phyloP scores from a whole-genome alignment of 2,888 invertebrate genomes.

The Cylindroiulus punctatus region DNA sequence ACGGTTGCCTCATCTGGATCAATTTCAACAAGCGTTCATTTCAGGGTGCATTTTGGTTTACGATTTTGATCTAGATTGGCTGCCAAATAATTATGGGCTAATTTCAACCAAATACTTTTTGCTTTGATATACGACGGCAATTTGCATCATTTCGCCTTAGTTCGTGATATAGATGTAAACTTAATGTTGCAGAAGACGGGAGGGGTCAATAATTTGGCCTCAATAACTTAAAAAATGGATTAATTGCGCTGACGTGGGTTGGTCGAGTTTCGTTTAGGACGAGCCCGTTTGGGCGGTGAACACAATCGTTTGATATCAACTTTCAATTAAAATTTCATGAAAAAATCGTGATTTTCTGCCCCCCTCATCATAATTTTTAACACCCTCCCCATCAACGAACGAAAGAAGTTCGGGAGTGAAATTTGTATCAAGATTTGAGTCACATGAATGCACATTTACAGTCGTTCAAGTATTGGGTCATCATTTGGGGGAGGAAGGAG shows the following conservation, averaged over 20 bases:
- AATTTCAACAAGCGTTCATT: not conserved
- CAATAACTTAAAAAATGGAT: slow-evolving; percentile 37
- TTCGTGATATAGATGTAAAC: slow-evolving; percentile 11
- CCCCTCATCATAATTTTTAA: too few species aligned
- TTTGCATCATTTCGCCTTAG: not conserved
- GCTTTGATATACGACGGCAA: not conserved
- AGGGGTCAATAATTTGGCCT: slow-evolving; percentile 9
- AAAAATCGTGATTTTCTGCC: too few species aligned
- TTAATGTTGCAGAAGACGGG: not conserved
- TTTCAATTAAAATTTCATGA: too few species aligned
- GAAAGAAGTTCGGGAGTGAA: too few species aligned
- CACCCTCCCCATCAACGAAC: too few species aligned
- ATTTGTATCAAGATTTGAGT: too few species aligned
- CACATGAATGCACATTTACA: too few species aligned
- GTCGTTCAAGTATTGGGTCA: too few species aligned
- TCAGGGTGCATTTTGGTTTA: slow-evolving; percentile 19
- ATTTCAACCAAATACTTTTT: not conserved
- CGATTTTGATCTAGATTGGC: not conserved
- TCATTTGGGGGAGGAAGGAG: too few species aligned
- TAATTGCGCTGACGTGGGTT: not conserved
- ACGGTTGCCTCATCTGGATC: not conserved
- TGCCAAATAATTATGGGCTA: not conserved
- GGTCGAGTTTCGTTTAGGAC: not conserved
- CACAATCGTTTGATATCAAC: not conserved
- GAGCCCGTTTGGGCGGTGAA: not conserved